A percentile compares a stretch with the other conserved stretches of the same genome.
phyloP scores from a whole-genome alignment of 2,888 invertebrate genomes.

The Parnassius smintheus region DNA sequence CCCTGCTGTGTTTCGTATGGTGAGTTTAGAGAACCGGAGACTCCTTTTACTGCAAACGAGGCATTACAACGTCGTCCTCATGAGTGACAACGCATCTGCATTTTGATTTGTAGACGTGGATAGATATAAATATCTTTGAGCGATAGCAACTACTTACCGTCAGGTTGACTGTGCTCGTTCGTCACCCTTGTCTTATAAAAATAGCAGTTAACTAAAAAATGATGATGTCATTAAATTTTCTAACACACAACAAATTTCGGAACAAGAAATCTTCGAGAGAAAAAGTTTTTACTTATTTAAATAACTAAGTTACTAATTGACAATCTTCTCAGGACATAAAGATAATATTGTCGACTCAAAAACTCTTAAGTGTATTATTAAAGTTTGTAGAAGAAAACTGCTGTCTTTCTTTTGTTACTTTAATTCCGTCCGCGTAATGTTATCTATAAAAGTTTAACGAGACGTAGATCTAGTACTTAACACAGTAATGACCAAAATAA shows the following conservation, averaged over 20 bases:
- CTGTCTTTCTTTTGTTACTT: slow-evolving; percentile 14
- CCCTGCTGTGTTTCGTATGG: too few species aligned
- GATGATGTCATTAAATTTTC: slow-evolving; percentile 11
- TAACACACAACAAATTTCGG: slow-evolving; percentile 5
- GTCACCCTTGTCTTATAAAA: too few species aligned
- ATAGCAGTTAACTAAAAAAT: slow-evolving; percentile 5
- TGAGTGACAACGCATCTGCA: too few species aligned
- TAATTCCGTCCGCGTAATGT: slow-evolving; percentile 12
- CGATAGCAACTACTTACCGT: too few species aligned
- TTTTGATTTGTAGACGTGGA: too few species aligned
- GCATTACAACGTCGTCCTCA: too few species aligned
- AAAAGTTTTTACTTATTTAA: slow-evolving; percentile 19
- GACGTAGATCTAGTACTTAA: neutral
- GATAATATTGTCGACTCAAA: slow-evolving; percentile 22
- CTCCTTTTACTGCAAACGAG: too few species aligned
- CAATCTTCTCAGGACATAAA: slow-evolving; percentile 21
- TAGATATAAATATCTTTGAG: too few species aligned
- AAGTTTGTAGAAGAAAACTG: slow-evolving; percentile 12
- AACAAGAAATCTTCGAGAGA: slow-evolving; percentile 2
- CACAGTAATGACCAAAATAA: too few species aligned
- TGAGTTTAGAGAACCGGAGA: too few species aligned
- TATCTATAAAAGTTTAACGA: slow-evolving; percentile 16
- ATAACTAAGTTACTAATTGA: slow-evolving; percentile 15
- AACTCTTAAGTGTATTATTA: slow-evolving; percentile 20
- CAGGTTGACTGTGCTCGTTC: too few species aligned